Conservation (phyloP, 2,888 invertebrate species). For the Drosophila incognita region DNA sequence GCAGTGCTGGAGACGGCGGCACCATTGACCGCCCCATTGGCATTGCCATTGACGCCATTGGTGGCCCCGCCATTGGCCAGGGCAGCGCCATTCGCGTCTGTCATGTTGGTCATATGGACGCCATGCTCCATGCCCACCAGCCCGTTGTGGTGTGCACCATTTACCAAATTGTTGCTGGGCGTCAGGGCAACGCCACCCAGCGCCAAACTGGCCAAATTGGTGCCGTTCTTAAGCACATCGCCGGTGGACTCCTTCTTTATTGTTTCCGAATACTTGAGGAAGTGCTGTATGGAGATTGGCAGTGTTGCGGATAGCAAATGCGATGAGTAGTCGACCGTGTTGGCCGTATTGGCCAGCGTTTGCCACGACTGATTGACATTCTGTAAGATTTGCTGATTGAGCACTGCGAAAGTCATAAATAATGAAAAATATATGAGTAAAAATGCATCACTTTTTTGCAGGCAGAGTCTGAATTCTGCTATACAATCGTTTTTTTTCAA, state of each 20-base stretch:
- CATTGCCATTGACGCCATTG: constrained; percentile 68
- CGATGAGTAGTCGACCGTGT: constrained; percentile 85
- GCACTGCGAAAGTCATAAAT: constrained; percentile 67
- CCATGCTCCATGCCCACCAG: constrained; percentile 82
- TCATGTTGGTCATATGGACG: constrained; percentile 81
- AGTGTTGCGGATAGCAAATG: constrained; percentile 85
- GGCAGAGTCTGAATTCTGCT: not conserved
- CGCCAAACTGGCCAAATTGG: constrained; percentile 84
- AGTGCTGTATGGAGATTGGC: constrained; percentile 85
- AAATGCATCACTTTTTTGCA: not conserved
- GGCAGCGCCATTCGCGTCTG: constrained; percentile 74
- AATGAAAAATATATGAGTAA: constrained; percentile 4
- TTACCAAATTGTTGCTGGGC: constrained; percentile 77
- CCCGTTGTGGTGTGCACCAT: constrained; percentile 80
- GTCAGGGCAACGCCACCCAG: constrained; percentile 83
- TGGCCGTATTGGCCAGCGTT: constrained; percentile 85
- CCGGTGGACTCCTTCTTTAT: constrained; percentile 85
- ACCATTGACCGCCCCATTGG: constrained; percentile 71
- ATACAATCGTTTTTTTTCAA: not conserved
- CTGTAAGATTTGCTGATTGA: constrained; percentile 85
- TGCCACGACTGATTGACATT: constrained; percentile 85
- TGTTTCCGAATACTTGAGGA: constrained; percentile 85
- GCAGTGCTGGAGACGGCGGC: constrained; percentile 84
- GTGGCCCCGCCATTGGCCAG: constrained; percentile 63
- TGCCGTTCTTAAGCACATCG: constrained; percentile 85